phyloP scores from a whole-genome alignment of 2,888 invertebrate genomes.

The Lepidocyrtinus sp. region DNA sequence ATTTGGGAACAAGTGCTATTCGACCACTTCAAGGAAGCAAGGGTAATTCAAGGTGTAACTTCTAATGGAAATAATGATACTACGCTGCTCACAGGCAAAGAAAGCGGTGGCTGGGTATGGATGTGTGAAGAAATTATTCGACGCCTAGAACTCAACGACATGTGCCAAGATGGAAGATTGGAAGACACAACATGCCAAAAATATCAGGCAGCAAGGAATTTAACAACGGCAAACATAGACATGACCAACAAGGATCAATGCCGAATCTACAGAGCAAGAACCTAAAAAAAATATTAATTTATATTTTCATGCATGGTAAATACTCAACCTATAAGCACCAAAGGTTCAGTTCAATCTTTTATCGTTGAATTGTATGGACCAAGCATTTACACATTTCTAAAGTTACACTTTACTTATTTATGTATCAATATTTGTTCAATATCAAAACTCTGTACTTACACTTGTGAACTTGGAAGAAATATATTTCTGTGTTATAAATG shows the following conservation, averaged over 20 bases:
- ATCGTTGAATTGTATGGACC: too few species aligned
- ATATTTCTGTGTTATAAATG: too few species aligned
- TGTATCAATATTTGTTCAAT: too few species aligned
- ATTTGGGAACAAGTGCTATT: slow-evolving; percentile 67
- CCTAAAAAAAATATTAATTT: too few species aligned
- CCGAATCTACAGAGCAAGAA: slow-evolving; percentile 32
- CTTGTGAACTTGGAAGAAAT: too few species aligned
- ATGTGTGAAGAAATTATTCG: slow-evolving; percentile 67
- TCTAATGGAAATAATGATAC: slow-evolving; percentile 22
- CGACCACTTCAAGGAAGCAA: slow-evolving; percentile 65
- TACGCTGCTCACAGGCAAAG: slow-evolving; percentile 40
- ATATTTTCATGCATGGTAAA: too few species aligned
- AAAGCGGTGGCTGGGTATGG: slow-evolving; percentile 64
- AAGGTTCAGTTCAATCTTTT: too few species aligned
- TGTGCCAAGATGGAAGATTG: slow-evolving; percentile 26
- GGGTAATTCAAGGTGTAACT: slow-evolving; percentile 63
- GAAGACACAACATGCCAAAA: slow-evolving; percentile 19
- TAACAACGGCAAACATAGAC: slow-evolving; percentile 6
- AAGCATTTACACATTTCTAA: too few species aligned
- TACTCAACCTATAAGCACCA: too few species aligned
- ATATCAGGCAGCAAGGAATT: background rate
- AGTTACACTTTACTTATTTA: too few species aligned
- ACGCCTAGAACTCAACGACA: slow-evolving; percentile 44
- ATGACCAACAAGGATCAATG: slow-evolving; percentile 21
- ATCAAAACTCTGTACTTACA: too few species aligned